phyloP scores from a whole-genome alignment of 2,113 vertebrate species.

The Oriolus oriolus region DNA sequence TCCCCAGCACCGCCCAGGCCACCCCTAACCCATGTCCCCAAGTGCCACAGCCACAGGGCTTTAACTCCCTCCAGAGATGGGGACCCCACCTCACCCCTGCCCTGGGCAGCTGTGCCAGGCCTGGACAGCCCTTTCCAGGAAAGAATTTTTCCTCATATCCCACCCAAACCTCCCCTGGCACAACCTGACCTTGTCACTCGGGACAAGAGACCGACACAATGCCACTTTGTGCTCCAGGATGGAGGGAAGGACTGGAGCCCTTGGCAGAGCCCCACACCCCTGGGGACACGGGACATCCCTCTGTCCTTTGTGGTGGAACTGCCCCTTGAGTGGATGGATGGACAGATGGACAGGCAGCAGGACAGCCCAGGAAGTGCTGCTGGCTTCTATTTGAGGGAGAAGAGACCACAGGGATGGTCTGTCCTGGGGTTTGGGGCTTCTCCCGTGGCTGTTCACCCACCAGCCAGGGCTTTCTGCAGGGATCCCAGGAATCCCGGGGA shows the following conservation, averaged over 20 bases:
- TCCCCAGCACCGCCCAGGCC: neutral
- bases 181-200: neutral
- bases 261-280: neutral
- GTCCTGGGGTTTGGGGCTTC: neutral
- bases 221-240: neutral
- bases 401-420: rapidly evolving
- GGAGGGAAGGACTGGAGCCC: neutral
- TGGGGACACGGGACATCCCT: neutral
- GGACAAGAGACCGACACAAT: neutral
- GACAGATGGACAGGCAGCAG: neutral
- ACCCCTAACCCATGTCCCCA: neutral
- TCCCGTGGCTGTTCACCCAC: neutral
- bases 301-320: neutral
- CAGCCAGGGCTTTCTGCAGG: neutral
- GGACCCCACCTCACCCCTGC: neutral
- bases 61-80: neutral
- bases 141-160: neutral
- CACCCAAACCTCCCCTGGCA: neutral
- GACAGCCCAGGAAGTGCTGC: neutral
- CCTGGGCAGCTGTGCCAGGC: neutral
- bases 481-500: rapidly evolving
- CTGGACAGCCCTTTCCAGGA: neutral
- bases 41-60: neutral
- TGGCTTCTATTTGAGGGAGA: neutral
- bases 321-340: neutral